Evolutionary conservation across 2,888 invertebrate genomes (phyloP).

Genomic region (Caenorhabditis sp.): DNA sequence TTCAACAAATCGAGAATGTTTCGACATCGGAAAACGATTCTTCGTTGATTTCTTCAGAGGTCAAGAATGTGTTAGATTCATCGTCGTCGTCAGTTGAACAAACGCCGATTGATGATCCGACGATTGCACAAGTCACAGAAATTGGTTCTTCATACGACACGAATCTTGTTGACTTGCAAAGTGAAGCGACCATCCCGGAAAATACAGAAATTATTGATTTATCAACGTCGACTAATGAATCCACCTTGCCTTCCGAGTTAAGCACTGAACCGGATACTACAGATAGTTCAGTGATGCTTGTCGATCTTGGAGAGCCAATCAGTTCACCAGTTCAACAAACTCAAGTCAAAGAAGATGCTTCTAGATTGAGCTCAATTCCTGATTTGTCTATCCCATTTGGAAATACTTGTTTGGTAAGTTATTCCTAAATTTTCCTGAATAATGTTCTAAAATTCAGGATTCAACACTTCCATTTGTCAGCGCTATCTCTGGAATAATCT

Average conservation of each 20-base stretch:
- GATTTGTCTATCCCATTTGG: too few species aligned
- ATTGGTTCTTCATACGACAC: too few species aligned
- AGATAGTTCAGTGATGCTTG: background rate
- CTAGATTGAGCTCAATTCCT: too few species aligned
- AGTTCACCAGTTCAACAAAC: too few species aligned
- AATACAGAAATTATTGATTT: too few species aligned
- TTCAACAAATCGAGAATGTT: background rate
- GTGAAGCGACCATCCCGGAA: too few species aligned
- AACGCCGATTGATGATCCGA: background rate
- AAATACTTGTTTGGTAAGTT: background rate
- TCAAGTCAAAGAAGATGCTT: too few species aligned
- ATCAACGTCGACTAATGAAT: background rate
- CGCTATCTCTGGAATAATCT: background rate
- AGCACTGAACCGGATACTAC: background rate
- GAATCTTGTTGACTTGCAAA: too few species aligned
- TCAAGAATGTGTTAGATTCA: too few species aligned
- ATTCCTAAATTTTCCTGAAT: too few species aligned
- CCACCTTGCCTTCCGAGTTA: background rate
- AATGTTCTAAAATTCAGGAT: background rate
- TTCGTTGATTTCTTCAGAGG: background rate
- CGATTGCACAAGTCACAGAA: background rate
- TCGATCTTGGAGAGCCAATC: background rate
- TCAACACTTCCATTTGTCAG: background rate
- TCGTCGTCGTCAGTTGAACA: background rate
- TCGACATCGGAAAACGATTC: background rate